Conservation (phyloP, 2,888 invertebrate species). For the Caenorhabditis wallacei region DNA sequence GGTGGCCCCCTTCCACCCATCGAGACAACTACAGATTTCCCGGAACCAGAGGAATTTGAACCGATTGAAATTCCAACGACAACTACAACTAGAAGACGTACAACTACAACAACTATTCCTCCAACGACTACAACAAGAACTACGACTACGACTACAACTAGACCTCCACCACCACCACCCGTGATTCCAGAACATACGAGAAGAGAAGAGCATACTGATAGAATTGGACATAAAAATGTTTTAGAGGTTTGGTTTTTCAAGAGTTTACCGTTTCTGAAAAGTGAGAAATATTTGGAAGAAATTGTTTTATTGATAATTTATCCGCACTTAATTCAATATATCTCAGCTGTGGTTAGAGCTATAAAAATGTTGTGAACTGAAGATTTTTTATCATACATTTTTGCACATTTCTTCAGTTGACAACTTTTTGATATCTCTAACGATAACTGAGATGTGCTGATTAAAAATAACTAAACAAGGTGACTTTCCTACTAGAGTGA, state of each 20-base stretch:
- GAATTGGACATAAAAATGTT: slow-evolving; percentile 67
- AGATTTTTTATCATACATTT: too few relatives aligned
- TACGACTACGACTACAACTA: slow-evolving; percentile 15
- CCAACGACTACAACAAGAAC: slow-evolving; percentile 34
- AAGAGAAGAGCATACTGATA: slow-evolving; percentile 51
- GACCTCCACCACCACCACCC: slow-evolving; percentile 22
- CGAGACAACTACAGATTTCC: slow-evolving; percentile 24
- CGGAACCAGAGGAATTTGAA: slow-evolving; percentile 47
- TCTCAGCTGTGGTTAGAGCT: too few relatives aligned
- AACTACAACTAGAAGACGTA: slow-evolving; percentile 35
- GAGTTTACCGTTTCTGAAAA: too few relatives aligned
- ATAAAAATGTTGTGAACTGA: too few relatives aligned
- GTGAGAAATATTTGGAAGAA: too few relatives aligned
- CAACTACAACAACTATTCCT: slow-evolving; percentile 25
- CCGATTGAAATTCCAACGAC: slow-evolving; percentile 25
- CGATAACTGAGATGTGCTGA: too few relatives aligned
- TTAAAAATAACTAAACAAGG: too few relatives aligned
- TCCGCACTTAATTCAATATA: too few relatives aligned
- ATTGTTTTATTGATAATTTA: too few relatives aligned
- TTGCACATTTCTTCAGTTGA: too few relatives aligned
- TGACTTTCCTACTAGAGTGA: too few relatives aligned
- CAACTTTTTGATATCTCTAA: too few relatives aligned
- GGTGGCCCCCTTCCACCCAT: slow-evolving; percentile 65
- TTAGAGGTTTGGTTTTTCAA: slow-evolving; percentile 25
- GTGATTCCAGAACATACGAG: slow-evolving; percentile 11